Evolutionary conservation across 2,888 invertebrate genomes (phyloP).

Genomic region (Caenorhabditis sp.): DNA sequence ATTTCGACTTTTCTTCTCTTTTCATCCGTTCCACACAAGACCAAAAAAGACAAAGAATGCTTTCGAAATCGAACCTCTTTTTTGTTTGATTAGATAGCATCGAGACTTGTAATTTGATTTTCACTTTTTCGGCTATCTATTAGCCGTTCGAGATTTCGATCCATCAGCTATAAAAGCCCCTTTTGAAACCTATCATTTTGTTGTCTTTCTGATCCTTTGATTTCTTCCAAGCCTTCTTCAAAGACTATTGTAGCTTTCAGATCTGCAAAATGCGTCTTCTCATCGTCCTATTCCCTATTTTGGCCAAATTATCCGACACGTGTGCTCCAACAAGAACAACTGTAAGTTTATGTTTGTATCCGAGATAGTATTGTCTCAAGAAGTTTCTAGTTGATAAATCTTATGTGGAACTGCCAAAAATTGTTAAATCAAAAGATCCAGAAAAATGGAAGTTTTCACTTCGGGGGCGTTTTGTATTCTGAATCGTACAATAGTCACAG

Average conservation of each 20-base stretch:
- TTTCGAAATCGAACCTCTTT: not conserved
- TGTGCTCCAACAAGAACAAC: slow-evolving; percentile 36
- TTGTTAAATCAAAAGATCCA: too few species aligned
- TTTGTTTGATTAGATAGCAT: slow-evolving; percentile 30
- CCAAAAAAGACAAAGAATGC: not conserved
- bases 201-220: not conserved
- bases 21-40: slow-evolving; percentile 22
- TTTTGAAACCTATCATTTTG: slow-evolving; percentile 50
- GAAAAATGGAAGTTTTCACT: too few species aligned
- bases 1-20: slow-evolving; percentile 13
- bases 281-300: slow-evolving; percentile 22
- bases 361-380: too few species aligned
- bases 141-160: slow-evolving; percentile 2
- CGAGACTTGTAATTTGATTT: slow-evolving; percentile 43
- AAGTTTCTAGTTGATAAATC: too few species aligned
- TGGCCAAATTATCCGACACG: slow-evolving; percentile 22
- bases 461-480: not conserved
- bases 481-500: too few species aligned
- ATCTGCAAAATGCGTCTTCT: slow-evolving; percentile 45
- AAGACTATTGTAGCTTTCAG: not conserved
- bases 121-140: not conserved
- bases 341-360: too few species aligned
- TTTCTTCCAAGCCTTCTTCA: not conserved
- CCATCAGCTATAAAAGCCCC: slow-evolving; percentile 45
- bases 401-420: too few species aligned